Percentiles rank a stretch among this genome's conserved stretches.
Evolutionary conservation across 2,888 invertebrate species (phyloP).

Genomic region (Protodeltote pygarga): DNA sequence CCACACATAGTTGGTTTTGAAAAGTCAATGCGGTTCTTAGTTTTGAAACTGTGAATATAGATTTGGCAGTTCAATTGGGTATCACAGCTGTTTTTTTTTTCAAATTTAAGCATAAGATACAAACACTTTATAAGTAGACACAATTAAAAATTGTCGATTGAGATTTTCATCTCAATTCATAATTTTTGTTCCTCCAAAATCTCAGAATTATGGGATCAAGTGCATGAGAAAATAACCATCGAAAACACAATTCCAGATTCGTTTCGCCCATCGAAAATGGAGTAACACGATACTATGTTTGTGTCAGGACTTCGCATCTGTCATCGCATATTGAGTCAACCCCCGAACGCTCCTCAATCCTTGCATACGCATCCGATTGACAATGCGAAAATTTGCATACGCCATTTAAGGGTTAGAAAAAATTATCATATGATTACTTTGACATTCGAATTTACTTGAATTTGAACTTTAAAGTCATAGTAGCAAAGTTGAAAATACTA

Average conservation of each 20-base stretch:
- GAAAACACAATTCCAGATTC: constrained; percentile 34
- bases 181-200: too few relatives aligned
- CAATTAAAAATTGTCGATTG: too few relatives aligned
- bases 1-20: too few relatives aligned
- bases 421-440: constrained; percentile 67
- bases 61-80: too few relatives aligned
- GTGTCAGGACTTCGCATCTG: constrained; percentile 73
- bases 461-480: constrained; percentile 32
- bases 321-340: constrained; percentile 80
- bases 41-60: too few relatives aligned
- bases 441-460: constrained; percentile 10
- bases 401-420: constrained; percentile 77
- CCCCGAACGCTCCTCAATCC: constrained; percentile 58
- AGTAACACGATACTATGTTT: constrained; percentile 74
- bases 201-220: too few relatives aligned
- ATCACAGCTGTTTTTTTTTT: too few relatives aligned
- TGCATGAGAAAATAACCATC: constrained; percentile 27
- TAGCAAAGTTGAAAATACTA: constrained; percentile 32
- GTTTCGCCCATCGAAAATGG: constrained; percentile 40
- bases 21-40: too few relatives aligned
- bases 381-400: constrained; percentile 78
- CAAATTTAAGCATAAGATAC: too few relatives aligned
- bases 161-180: too few relatives aligned
- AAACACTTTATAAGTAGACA: too few relatives aligned
- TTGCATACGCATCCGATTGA: constrained; percentile 59